Base-by-base conservation (phyloP, 30 jellyfish, hydroid and myxozoan species). In the Pelagia noctiluca region DNA sequence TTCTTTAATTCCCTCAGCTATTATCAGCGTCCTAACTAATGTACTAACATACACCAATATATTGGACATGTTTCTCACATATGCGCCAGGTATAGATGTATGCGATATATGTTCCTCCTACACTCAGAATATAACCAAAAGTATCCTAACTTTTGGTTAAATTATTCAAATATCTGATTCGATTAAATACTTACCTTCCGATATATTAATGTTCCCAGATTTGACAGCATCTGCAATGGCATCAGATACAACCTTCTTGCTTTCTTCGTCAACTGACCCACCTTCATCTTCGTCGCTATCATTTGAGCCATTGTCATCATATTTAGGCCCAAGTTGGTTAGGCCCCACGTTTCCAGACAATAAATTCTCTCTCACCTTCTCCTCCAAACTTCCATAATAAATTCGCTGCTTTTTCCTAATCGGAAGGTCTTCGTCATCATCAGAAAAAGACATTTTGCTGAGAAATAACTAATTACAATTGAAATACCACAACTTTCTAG, bases 381-480 rank as follows among this genome's bases (percentile, higher is more conserved):
- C 99, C 81, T 95, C 99, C 33, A 95, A 78, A 84, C 99, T 95
- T 18, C 99, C 99, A 85, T 53, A 95, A 60, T 89, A 80, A 12
- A 95, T 64, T 35, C 97, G 78, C 25, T 88, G 97, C 80, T 88
- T 95, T 87, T 95, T 95, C 22, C 86, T 89, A 35, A 75, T 22
- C 1, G 97, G 97, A 23, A 67, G 84, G 63, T 78, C 81, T 5
- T 78, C 97, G 29, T 95, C 99, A 24, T 92, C 98, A 22, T 88
- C 97, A n/a, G 92, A 82, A 38, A 82, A 50, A 24, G 92, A 82
- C 92, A 82, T 82, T n/a, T 52, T 52, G 68, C n/a, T n/a, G n/a
- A n/a, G n/a, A n/a, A n/a, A n/a, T n/a, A n/a, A n/a, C n/a, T n/a
- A n/a, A n/a, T n/a, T n/a, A n/a, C n/a, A n/a, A n/a, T n/a, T n/a